Base-by-base conservation (phyloP, 2,113 vertebrate species). In the Stegastes partitus region DNA sequence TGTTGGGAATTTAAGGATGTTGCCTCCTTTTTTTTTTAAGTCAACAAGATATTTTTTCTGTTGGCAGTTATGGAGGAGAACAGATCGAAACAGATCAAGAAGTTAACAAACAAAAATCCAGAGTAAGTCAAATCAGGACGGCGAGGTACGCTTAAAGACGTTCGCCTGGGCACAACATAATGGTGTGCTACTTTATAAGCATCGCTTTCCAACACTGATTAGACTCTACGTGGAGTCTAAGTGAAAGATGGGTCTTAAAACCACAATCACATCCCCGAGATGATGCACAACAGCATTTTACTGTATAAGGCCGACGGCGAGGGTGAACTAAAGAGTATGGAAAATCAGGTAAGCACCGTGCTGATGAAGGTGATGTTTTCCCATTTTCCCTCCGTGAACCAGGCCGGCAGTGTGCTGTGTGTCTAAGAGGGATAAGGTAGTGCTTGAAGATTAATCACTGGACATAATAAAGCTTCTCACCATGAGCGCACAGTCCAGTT, bases 401-500 rank as follows among this genome's bases (percentile, higher is more conserved):
- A 49, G 45, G 75, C 71, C 54, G 62, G 72, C 72, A 66, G 56
- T 81, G 55, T 61, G 74, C 75, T 81, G 74, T 76, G 84, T 87
- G 88, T 74, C 76, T 71, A 68, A 83, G 83, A 90, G 67, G 92
- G 90, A 91, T 90, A 89, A 94, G 83, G 88, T 70, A 64, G 72
- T 26, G 83, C 82, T 87, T 79, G 72, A 85, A 89, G 89, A 89
- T 90, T 87, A 90, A 93, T 93, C 88, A 92, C 70, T 88, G 90
- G 83, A 86, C 85, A 89, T 89, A 90, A 93, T 90, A 92, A 93
- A 88, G 84, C 84, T 90, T 86, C 89, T 82, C 91, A 87, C 84
- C 91, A 89, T 74, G 83, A 79, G 86, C 76, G 39, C 82, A 80
- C 78, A 82, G 84, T 89, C 89, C 89, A 91, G 87, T 89, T 92